Evolutionary conservation across 2,113 vertebrate species (phyloP).

Genomic region (Trogon surrucura): DNA sequence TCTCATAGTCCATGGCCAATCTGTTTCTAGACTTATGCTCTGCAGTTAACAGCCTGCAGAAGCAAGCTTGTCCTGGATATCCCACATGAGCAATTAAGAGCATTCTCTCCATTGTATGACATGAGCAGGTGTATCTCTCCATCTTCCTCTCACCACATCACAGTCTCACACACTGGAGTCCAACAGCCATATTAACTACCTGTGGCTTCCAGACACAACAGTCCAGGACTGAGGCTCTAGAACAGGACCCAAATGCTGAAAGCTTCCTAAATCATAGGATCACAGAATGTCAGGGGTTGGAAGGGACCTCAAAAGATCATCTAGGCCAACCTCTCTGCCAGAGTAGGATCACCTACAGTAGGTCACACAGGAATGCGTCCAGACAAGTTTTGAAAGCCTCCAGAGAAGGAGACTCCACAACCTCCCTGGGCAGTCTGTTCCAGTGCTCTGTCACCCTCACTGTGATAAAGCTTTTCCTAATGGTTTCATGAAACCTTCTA

Average conservation of each 20-base stretch:
- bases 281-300: too few relatives aligned
- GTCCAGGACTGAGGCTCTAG: neutral
- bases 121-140: rapidly evolving
- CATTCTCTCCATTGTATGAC: neutral
- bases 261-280: neutral
- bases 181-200: rapidly evolving
- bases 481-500: too few relatives aligned
- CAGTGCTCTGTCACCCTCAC: too few relatives aligned
- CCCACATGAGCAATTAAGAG: neutral
- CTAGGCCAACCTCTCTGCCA: too few relatives aligned
- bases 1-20: neutral
- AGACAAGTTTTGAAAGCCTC: too few relatives aligned
- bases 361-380: too few relatives aligned
- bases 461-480: too few relatives aligned
- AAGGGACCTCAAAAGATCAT: too few relatives aligned
- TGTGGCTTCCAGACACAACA: neutral
- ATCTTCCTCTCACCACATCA: neutral
- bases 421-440: too few relatives aligned
- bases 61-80: neutral
- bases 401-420: too few relatives aligned
- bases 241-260: neutral
- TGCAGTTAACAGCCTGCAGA: neutral
- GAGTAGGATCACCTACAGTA: too few relatives aligned
- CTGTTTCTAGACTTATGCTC: neutral
- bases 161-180: rapidly evolving